Conservation (phyloP, 2,113 vertebrate species). For the Dendropsophus ebraccatus region DNA sequence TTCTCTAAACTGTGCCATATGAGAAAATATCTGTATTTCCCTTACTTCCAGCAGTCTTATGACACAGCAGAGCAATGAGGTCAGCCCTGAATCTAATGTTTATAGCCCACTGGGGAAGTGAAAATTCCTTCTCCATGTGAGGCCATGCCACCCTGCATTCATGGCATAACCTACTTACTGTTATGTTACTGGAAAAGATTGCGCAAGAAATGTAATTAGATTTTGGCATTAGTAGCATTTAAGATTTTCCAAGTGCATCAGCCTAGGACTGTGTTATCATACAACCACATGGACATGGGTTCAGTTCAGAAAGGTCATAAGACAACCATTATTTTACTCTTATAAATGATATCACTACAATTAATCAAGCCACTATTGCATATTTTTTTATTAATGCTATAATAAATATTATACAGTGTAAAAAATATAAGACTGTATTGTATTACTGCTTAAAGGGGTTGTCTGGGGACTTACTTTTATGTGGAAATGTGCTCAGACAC, state of each 20-base stretch:
- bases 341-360: background rate
- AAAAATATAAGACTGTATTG: background rate
- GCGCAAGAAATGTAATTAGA: conserved; percentile 14
- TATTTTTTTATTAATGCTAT: background rate
- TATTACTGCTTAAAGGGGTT: background rate
- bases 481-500: no score
- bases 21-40: conserved; percentile 36
- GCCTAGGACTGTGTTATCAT: background rate
- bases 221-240: conserved; percentile 9
- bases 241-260: background rate
- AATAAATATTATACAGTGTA: background rate
- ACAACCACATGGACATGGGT: background rate
- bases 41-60: background rate
- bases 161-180: background rate
- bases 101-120: conserved; percentile 38
- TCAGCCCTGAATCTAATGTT: conserved; percentile 35
- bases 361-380: no score
- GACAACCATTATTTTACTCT: background rate
- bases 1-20: conserved; percentile 20
- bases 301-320: background rate
- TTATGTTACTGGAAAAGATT: conserved; percentile 34
- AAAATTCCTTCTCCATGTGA: conserved; percentile 45
- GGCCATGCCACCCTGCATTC: conserved; percentile 21
- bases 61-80: conserved; percentile 23
- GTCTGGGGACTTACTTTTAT: no score